Base-by-base conservation (phyloP, 2,113 vertebrate genomes). In the Pachycephala philippinensis region DNA sequence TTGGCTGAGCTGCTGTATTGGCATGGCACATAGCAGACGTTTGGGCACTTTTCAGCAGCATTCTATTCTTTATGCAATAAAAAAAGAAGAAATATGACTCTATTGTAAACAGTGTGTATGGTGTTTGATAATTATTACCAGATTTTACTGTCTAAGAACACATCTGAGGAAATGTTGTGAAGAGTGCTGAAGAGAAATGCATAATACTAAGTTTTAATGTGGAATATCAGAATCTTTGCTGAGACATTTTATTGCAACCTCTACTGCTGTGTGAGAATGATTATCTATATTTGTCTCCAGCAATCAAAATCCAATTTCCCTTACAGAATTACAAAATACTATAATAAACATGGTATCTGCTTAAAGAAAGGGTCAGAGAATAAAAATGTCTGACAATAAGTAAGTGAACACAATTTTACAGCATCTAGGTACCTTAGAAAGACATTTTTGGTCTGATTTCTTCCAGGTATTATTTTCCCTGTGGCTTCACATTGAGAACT, bases 81-180 rank as follows among this genome's bases (percentile, higher is more conserved):
- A 97, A 98, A 96, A 88, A 90, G 78, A 90, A 94, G 93, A 98
- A 98, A 98, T 98, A 95, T 56, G 97, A 98, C 93, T 97, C 97
- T 98, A 97, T 95, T 97, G 88, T 98, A 98, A 98, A 98, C 96
- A 98, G 76, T 94, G 76, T 95, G 81, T 97, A 97, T 97, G 88
- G 95, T 97, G 97, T 96, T 98, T 97, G 97, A 91, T 98, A 98
- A 98, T 98, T 97, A 97, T 96, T 98, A 97, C 97, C 98, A 98
- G 98, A 98, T 96, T 98, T 97, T 95, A 95, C 97, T 97, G 94
- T 97, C 95, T 98, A 96, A 97, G 93, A 95, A 96, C 49, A 31
- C 95, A 97, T 97, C 97, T 97, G 88, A 98, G 94, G 91, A 98
- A 96, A 87, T 93, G 78, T 93, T 97, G 81, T 93, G 96, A 97